Evolutionary conservation across 1,140 invertebrate species (phyloP).

Genomic region (Procambarus virginalis): DNA sequence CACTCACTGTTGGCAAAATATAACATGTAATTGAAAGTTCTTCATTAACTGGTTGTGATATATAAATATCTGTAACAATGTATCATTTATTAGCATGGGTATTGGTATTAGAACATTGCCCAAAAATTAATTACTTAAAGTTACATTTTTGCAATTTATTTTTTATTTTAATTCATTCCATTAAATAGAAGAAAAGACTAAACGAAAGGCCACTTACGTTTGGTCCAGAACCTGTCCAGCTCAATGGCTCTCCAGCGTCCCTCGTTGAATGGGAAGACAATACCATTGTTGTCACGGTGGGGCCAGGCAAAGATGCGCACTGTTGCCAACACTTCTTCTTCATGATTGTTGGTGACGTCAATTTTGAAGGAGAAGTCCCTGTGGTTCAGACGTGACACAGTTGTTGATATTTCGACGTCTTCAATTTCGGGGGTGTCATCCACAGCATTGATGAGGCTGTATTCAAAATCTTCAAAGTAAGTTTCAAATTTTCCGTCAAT

Average conservation of each 20-base stretch:
- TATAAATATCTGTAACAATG: not conserved
- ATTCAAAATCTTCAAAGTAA: slow-evolving; percentile 49
- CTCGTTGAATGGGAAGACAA: slow-evolving; percentile 18
- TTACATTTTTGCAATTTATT: not conserved
- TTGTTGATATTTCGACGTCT: slow-evolving; percentile 16
- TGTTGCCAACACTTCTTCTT: not conserved
- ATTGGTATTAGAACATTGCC: not conserved
- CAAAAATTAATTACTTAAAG: not conserved
- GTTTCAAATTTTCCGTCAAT: slow-evolving; percentile 18
- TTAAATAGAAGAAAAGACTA: not conserved
- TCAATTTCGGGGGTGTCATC: slow-evolving; percentile 16
- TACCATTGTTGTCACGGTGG: slow-evolving; percentile 23
- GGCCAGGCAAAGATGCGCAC: slow-evolving; percentile 46
- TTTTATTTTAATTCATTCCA: not conserved
- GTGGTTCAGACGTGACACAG: slow-evolving; percentile 29
- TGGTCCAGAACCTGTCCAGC: slow-evolving; percentile 39
- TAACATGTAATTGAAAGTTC: not conserved
- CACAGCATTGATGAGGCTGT: slow-evolving; percentile 40
- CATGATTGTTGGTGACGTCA: slow-evolving; percentile 6
- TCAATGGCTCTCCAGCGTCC: slow-evolving; percentile 39
- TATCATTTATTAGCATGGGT: not conserved
- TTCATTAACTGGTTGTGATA: not conserved
- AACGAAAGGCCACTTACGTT: slow-evolving; percentile 12
- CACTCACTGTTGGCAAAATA: slow-evolving; percentile 7
- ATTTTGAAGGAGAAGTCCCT: slow-evolving; percentile 7